Evolutionary conservation across 1,140 invertebrate species (phyloP), one percentile per base, ranked within the genome.

Genomic region (Araneus ventricosus): DNA sequence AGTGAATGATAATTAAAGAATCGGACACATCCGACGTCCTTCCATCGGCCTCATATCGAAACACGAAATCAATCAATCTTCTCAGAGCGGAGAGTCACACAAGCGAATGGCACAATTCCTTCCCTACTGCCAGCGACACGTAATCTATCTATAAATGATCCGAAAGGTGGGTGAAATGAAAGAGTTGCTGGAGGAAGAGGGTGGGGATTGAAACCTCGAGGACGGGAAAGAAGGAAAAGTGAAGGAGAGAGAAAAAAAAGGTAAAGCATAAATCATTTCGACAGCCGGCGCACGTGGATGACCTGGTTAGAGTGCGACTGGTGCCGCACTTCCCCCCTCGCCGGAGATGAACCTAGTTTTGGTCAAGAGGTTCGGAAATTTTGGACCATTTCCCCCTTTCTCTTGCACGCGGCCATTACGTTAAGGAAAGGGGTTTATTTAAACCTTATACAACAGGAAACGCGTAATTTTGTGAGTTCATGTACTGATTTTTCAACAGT

Each of bases 271-370:
- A 87, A 93, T 87, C 82, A 93, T 93, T 87, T 61, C 20, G 85
- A 93, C 91, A 85, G 91, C 61, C 27, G 85, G 41, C 27, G 67
- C 91, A 93, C 91, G 91, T 93, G 91, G 91, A 93, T 93, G 91
- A 93, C 91, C 91, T 93, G 91, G 85, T 34, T 93, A 63, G 45
- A 52, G n/a, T 82, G 57, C 37, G 37, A 30, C 37, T 75, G 37
- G 24, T 80, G 39, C 88, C 27, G 20, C 34, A 30, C 30, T 39
- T 24, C 57, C 27, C 10, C 27, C 27, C 14, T 1, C 27, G 22
- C 24, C 30, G 27, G 24, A 70, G 59, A 59, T 80, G 57, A 91
- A 89, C 57, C 45, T n/a, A 22, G 30, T 63, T 91, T 79, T 91
- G 89, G 75, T 91, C 89, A 91, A 84, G 22, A 34, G 34, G 45